Base-by-base conservation (phyloP, 2,113 vertebrate genomes). In the Prionailurus bengalensis region DNA sequence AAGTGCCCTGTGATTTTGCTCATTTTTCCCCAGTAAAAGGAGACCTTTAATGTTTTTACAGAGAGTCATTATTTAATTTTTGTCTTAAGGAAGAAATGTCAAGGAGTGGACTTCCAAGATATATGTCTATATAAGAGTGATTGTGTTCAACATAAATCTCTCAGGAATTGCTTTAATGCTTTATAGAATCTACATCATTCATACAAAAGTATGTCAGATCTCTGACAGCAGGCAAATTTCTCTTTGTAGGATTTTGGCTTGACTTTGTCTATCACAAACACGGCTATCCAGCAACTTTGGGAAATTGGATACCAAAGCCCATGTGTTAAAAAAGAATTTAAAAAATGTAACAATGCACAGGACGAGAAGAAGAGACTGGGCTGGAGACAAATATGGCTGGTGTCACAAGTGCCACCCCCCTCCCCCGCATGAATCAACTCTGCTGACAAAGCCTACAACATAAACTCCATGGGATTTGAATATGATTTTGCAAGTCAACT, bases 161-260 rank as follows among this genome's bases (percentile, higher is more conserved):
- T 19, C 23, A 86, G 70, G 31, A 4, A 25, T 96, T 92, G n/a
- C 55, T 89, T 76, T 87, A 90, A 81, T 89, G 31, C 63, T 85
- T 88, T 58, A 14, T 33, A 33, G 63, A 92, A 48, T 96, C 33
- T 51, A 55, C 15, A 61, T 85, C 71, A 92, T 73, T 92, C 65
- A 79, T 51, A n/a, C 31, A 86, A 79, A 96, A n/a, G 2, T 48
- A 78, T 70, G 27, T 90, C 83, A 71, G 33, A 29, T 58, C 33
- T 89, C 71, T 85, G 70, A 74, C 8, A 70, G 10, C n/a, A 91
- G 14, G 12, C 58, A 88, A 27, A 15, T 71, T 93, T 93, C 71
- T 95, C 45, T 87, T 80, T 96, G 61, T 79, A 85, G 86, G 76
- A 74, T 81, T 96, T 92, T 92, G 71, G 21, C 27, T 65, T 96